These are phyloP conservation scores for Deladenus siricidicola DNA, from an alignment of 2,888 invertebrate genomes.

Conservation along the genomic window DNA sequence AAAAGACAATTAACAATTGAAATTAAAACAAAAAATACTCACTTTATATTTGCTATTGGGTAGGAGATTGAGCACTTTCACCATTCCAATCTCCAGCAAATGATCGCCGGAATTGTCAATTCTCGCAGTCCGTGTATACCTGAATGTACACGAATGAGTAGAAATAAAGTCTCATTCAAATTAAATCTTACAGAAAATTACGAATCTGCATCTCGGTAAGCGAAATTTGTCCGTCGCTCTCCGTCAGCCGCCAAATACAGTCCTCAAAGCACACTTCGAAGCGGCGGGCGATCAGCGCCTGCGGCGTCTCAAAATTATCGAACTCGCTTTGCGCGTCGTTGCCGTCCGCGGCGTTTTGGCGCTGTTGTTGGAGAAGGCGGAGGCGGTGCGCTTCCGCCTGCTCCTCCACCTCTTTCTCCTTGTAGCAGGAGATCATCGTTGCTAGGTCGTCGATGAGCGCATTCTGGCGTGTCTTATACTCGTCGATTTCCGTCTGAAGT, in stretches of 20 bases:
- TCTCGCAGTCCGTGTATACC: slow-evolving; percentile 87
- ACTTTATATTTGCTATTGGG: slow-evolving; percentile 67
- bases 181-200: slow-evolving; percentile 72
- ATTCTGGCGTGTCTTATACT: slow-evolving; percentile 62
- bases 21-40: not conserved
- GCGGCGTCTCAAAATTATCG: slow-evolving; percentile 20
- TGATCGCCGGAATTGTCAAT: slow-evolving; percentile 96
- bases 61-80: slow-evolving; percentile 84
- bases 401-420: slow-evolving; percentile 55
- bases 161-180: not conserved
- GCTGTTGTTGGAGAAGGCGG: slow-evolving; percentile 14
- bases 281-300: slow-evolving; percentile 29
- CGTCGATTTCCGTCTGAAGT: slow-evolving; percentile 50
- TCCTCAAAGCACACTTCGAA: slow-evolving; percentile 83
- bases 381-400: slow-evolving; percentile 18
- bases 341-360: not conserved
- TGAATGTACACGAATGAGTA: slow-evolving; percentile 60
- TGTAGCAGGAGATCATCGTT: slow-evolving; percentile 70
- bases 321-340: slow-evolving; percentile 1
- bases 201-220: slow-evolving; percentile 89
- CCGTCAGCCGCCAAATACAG: slow-evolving; percentile 93
- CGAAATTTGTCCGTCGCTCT: slow-evolving; percentile 92
- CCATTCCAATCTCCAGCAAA: slow-evolving; percentile 85
- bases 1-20: not conserved
- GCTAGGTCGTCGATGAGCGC: slow-evolving; percentile 84